Evolutionary conservation across 2,888 invertebrate species (phyloP), one percentile per base, ranked within the genome.

Genomic region (Uropetala carovei): DNA sequence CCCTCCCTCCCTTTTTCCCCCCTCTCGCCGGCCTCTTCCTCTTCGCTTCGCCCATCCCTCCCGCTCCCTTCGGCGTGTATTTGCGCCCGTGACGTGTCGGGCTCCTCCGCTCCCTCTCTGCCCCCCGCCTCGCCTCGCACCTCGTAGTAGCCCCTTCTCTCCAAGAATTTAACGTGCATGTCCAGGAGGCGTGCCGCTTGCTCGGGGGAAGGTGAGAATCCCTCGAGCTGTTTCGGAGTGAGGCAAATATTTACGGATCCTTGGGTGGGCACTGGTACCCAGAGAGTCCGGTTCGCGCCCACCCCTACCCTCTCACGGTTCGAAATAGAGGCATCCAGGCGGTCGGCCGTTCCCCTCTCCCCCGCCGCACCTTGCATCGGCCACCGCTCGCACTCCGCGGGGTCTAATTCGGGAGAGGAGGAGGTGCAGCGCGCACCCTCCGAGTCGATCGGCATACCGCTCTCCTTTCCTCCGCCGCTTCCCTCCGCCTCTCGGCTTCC

Each of bases 151-250:
- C 96, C 96, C 93, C 96, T 96, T 82, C 97, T 95, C 93, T 97
- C 96, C n/a, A 97, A 94, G 94, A 96, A 97, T 94, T 97, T 97
- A 93, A 96, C 96, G 94, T 97, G 97, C 93, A 97, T 96, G 94
- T 97, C 97, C 7, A 97, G 95, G 85, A 97, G 95, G 93, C 96
- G 96, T 94, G 96, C 97, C 0, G 96, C 96, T 93, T 96, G 96
- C 89, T 92, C 93, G 93, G 93, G 93, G 13, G 92, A 93, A 84
- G 93, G 96, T 94, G 96, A 95, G 83, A 96, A 95, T 94, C 96
- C 95, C 94, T 96, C 96, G 22, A 92, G 92, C 94, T 97, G 98
- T 9, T 97, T 97, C 0, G 98, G 98, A 0, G 98, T 97, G 16
- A 98, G 95, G 94, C 97, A 97, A 11, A 92, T 85, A 57, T 89